Evolutionary conservation across 37 sponge, comb jelly and placozoan genomes (phyloP), one percentile per base, ranked within the genome.

Genomic region (Halichondria panicea): DNA sequence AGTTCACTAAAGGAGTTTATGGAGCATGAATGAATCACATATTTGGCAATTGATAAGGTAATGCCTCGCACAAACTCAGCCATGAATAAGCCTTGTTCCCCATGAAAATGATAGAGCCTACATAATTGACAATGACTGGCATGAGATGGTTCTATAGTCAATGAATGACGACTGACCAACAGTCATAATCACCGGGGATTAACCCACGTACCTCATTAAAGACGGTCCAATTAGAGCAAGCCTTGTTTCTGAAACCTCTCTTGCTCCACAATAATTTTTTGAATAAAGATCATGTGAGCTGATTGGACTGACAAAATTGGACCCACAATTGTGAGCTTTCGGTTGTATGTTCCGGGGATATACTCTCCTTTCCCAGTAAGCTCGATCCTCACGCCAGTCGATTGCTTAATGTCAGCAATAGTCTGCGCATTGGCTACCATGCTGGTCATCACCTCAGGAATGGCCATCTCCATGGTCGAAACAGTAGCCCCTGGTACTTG

Each of bases 271-370:
- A 70, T 55, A 13, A 93, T 50, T 74, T 85, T 85, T 87, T 93
- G 90, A 46, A 81, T 67, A 18, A 94, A 53, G n/a, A 94, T 56
- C 64, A 80, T 61, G 68, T 94, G 87, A 15, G 88, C 91, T 8
- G 84, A 55, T 73, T 89, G 88, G 7, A 83, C 91, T 19, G 81
- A 83, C 31, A 79, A 71, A 39, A 85, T 70, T 45, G 75, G 86
- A 1, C 95, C 95, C 2, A 67, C 63, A 37, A 94, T 90, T 35
- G 84, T 87, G 46, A 87, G 79, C 68, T 86, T 90, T 6, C 92
- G 81, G 30, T 94, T 88, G 63, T 75, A 80, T 33, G 88, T 90
- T 22, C 95, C 95, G 21, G 95, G 95, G 46, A 94, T 90, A 33
- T 85, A 93, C 48, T 93, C 93, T 1, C 88, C 88, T 58, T 87